These are phyloP conservation scores for Trogon melanurus DNA, from an alignment of 2,113 vertebrate genomes.

Conservation along the genomic window DNA sequence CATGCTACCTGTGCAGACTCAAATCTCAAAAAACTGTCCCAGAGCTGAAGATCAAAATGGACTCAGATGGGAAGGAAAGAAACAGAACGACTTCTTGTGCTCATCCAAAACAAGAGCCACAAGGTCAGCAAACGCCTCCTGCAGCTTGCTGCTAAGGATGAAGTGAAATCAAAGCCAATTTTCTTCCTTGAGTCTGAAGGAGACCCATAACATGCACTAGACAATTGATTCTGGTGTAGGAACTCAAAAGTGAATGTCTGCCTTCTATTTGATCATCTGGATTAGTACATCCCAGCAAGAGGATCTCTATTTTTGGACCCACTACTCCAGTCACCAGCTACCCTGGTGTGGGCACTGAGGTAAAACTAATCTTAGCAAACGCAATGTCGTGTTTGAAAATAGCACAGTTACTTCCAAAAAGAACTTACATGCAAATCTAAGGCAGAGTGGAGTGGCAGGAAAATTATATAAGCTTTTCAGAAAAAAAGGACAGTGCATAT, in stretches of 20 bases:
- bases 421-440: not conserved
- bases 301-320: not conserved
- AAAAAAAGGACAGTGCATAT: not conserved
- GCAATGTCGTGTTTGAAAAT: not conserved
- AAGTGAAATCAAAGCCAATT: not conserved
- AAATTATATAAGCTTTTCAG: not conserved
- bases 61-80: not conserved
- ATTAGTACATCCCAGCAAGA: not conserved
- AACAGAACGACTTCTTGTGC: not conserved
- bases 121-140: not conserved
- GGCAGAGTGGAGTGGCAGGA: not conserved
- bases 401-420: not conserved
- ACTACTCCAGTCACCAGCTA: not conserved
- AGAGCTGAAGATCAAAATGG: not conserved
- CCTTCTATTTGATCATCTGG: not conserved
- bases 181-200: not conserved
- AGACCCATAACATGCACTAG: not conserved
- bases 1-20: not conserved
- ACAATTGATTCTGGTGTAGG: not conserved
- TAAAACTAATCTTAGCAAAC: fast-evolving
- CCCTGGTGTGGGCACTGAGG: not conserved
- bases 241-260: not conserved
- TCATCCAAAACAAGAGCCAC: not conserved
- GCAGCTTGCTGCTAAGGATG: not conserved
- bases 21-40: not conserved